These are phyloP conservation scores for Beris morrisii DNA, from an alignment of 2,888 invertebrate species.

Conservation along the genomic window DNA sequence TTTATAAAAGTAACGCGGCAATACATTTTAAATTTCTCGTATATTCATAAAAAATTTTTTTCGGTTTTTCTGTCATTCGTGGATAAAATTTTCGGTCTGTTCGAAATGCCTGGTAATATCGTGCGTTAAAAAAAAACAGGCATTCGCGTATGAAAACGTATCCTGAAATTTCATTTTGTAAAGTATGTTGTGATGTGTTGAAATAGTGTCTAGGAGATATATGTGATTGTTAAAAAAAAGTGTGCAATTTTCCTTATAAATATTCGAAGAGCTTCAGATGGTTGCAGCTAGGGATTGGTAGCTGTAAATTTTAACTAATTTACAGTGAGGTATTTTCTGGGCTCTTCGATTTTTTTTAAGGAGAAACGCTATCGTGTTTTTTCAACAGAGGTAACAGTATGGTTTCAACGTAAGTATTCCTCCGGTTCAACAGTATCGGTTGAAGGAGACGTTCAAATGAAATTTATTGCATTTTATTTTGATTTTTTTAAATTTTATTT, in stretches of 20 bases:
- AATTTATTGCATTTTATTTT: slow-evolving; percentile 30
- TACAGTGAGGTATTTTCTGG: slow-evolving; percentile 47
- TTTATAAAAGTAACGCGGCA: too few species aligned
- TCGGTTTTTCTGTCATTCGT: not conserved
- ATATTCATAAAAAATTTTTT: not conserved
- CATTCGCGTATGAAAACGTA: too few species aligned
- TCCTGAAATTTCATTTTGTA: too few species aligned
- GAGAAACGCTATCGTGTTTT: not conserved
- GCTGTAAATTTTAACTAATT: slow-evolving; percentile 46
- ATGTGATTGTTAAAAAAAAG: too few species aligned
- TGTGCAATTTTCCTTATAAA: not conserved
- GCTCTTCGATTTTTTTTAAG: slow-evolving; percentile 14
- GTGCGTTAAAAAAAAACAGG: too few species aligned
- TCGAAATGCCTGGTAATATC: too few species aligned
- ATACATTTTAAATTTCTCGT: too few species aligned
- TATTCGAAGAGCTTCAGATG: slow-evolving; percentile 9
- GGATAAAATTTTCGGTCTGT: too few species aligned
- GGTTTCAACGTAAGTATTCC: slow-evolving; percentile 57
- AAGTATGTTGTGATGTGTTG: not conserved
- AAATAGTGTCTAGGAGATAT: not conserved
- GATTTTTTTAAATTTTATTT: slow-evolving; percentile 39
- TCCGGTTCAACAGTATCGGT: slow-evolving; percentile 62
- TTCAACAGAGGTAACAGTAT: not conserved
- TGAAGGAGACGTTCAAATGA: slow-evolving; percentile 48
- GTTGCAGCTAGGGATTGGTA: slow-evolving; percentile 43